Conservation (phyloP, 1,140 invertebrate species). For the Caenorhabditis briggsae region DNA sequence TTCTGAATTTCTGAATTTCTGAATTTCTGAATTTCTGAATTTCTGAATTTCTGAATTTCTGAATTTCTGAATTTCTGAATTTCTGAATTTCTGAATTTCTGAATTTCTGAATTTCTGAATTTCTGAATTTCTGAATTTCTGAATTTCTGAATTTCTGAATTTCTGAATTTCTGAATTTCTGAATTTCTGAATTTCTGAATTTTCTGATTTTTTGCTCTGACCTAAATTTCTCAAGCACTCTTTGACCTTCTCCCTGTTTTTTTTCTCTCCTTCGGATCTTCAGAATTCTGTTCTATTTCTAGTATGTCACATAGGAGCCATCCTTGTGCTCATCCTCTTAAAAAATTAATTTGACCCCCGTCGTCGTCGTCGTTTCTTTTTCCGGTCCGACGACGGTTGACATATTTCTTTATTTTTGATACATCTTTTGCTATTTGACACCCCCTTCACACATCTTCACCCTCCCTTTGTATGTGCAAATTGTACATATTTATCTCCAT, state of each 20-base stretch:
- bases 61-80: too few relatives aligned
- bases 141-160: too few relatives aligned
- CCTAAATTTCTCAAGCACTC: not conserved
- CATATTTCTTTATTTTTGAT: not conserved
- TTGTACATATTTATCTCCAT: not conserved
- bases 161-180: too few relatives aligned
- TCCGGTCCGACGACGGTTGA: not conserved
- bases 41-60: too few relatives aligned
- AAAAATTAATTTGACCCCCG: conserved; percentile 24
- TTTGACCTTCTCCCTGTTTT: not conserved
- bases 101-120: too few relatives aligned
- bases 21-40: too few relatives aligned
- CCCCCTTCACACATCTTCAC: not conserved
- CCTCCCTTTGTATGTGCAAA: not conserved
- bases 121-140: too few relatives aligned
- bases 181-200: too few relatives aligned
- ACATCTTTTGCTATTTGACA: not conserved
- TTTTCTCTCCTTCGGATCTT: not conserved
- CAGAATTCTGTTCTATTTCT: not conserved
- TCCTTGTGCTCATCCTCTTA: not conserved
- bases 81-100: too few relatives aligned
- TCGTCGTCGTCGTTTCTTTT: too few relatives aligned
- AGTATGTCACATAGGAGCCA: not conserved
- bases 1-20: too few relatives aligned
- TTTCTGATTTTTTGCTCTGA: too few relatives aligned